Conservation (phyloP, 2,888 invertebrate genomes). For the Philopedon plagiatum region DNA sequence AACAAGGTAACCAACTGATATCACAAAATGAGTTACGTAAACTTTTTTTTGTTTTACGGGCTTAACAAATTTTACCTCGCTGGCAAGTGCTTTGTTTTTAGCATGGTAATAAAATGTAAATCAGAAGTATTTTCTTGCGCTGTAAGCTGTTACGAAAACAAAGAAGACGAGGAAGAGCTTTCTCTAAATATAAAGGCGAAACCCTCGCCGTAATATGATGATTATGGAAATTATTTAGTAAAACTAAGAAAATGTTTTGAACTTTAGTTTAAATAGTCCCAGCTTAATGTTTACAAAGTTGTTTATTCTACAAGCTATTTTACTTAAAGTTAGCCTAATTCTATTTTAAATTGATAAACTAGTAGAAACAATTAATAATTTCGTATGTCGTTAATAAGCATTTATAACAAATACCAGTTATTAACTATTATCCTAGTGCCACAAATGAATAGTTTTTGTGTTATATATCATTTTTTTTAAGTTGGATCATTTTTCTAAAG, state of each 20-base stretch:
- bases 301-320: neutral
- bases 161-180: conserved; percentile 24
- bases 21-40: no score
- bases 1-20: no score
- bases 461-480: no score
- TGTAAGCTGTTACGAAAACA: conserved; percentile 9
- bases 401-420: no score
- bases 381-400: no score
- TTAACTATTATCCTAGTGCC: no score
- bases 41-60: neutral
- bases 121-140: conserved; percentile 9
- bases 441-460: no score
- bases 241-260: conserved; percentile 18
- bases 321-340: neutral
- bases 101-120: conserved; percentile 19
- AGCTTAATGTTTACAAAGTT: conserved; percentile 10
- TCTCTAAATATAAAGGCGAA: conserved; percentile 13
- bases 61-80: neutral
- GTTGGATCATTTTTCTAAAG: no score
- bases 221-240: conserved; percentile 45
- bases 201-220: conserved; percentile 31
- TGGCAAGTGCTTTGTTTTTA: conserved; percentile 4
- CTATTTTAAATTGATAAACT: no score
- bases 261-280: neutral
- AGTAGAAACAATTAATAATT: no score